Evolutionary conservation across 2,797 vertebrate species (phyloP).

Genomic region (Menidia menidia): DNA sequence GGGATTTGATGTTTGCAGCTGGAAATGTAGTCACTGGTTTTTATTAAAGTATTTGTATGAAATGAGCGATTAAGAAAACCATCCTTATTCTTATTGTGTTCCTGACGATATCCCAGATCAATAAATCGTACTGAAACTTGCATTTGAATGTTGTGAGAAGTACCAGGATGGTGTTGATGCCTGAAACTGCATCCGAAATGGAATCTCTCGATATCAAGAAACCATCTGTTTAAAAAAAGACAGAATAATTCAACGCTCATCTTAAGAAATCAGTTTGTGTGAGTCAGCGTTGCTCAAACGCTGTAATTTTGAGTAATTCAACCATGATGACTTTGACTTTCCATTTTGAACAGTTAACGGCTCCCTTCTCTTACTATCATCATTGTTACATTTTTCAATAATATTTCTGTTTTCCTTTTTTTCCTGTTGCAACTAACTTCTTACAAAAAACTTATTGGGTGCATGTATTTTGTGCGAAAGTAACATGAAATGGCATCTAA

Average conservation of each 20-base stretch:
- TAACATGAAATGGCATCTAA: too few relatives aligned
- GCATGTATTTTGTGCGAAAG: too few relatives aligned
- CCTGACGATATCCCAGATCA: neutral
- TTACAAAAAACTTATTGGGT: too few relatives aligned
- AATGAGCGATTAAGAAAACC: neutral
- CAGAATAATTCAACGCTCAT: too few relatives aligned
- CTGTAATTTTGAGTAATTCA: neutral
- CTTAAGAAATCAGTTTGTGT: too few relatives aligned
- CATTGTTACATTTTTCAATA: too few relatives aligned
- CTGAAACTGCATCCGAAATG: neutral
- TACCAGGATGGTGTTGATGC: neutral
- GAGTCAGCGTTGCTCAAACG: too few relatives aligned
- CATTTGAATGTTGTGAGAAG: neutral
- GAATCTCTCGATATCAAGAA: neutral
- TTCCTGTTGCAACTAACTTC: too few relatives aligned
- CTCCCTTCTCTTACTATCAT: too few relatives aligned
- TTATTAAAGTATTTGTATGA: neutral
- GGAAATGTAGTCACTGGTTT: slow-evolving; percentile 35
- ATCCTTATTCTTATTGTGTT: neutral
- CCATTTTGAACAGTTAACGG: too few relatives aligned
- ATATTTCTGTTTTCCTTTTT: too few relatives aligned
- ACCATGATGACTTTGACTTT: neutral
- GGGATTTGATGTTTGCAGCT: slow-evolving; percentile 41
- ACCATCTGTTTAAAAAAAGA: too few relatives aligned
- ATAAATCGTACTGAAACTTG: neutral